Base-by-base conservation (phyloP, 2,113 vertebrate genomes). In the Cacatua alba region DNA sequence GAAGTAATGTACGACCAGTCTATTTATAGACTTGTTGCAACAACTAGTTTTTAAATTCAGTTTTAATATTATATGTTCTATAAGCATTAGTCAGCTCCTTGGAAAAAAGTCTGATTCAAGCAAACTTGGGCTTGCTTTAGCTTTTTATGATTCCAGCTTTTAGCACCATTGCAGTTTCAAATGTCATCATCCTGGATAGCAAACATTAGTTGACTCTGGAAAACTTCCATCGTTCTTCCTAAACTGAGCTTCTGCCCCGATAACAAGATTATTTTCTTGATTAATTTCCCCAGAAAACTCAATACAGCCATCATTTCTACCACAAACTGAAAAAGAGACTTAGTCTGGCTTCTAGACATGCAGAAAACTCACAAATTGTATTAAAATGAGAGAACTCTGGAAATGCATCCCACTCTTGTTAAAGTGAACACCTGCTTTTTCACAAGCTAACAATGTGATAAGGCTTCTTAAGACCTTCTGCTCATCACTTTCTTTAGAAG, bases 171-270 rank as follows among this genome's bases (percentile, higher is more conserved):
- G 15, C 25, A 17, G 4, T 77, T 94, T 81, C 18, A 81, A 49
- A 60, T 23, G 33, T 43, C 2, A 1, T 63, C 0, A 0, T 33
- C 43, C n/a, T 59, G 25, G n/a, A 71, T 8, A 86, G 26, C 1
- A 9, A 49, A 3, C 4, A 2, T 68, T 75, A 88, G 52, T 28
- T 65, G 35, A 67, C n/a, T 69, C n/a, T 46, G 24, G 51, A 53
- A 82, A 13, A 29, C 17, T 33, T 72, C 5, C 8, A 51, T 43
- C 10, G 2, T 76, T 95, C 46, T 93, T 95, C 60, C 65, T 94
- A 81, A 96, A 81, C 52, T 94, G 57, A 96, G 72, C 82, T 95
- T 92, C 88, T 52, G 97, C 57, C 79, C 82, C 69, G 35, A 59
- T 72, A 89, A 86, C 1, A 11, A 82, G n/a, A 33, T 51, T 71